These are phyloP conservation scores for Clarias pachynema DNA, from an alignment of 2,797 vertebrate genomes.

Conservation along the genomic window DNA sequence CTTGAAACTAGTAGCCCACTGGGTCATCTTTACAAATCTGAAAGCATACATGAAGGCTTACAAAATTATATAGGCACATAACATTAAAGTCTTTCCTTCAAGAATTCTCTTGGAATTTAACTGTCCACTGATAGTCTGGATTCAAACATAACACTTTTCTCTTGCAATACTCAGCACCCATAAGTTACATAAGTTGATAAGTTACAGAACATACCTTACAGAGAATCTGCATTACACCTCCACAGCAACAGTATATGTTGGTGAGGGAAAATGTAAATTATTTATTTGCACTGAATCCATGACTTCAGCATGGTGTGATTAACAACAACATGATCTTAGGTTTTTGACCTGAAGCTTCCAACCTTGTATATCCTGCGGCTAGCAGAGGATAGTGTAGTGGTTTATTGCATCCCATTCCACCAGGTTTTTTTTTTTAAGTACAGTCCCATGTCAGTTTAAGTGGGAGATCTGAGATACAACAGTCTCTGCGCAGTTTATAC, in stretches of 20 bases:
- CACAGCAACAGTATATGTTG: not conserved
- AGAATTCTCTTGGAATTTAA: not conserved
- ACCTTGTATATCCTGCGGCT: not conserved
- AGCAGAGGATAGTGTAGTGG: not conserved
- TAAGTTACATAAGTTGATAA: not conserved
- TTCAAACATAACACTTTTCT: not conserved
- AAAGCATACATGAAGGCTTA: not conserved
- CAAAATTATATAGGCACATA: not conserved
- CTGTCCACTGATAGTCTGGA: not conserved
- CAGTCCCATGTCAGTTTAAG: not conserved
- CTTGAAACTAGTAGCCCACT: not conserved
- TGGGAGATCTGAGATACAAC: not conserved
- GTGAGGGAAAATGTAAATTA: not conserved
- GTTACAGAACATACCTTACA: not conserved
- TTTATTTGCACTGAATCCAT: conserved; percentile 8
- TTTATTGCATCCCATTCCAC: conserved; percentile 3
- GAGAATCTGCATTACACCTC: not conserved
- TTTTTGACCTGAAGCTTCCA: not conserved
- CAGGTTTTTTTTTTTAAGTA: not conserved
- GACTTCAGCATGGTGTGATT: not conserved
- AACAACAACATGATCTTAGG: not conserved
- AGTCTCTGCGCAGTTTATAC: not conserved
- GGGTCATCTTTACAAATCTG: not conserved
- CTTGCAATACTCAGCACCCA: not conserved
- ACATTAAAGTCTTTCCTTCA: too few species aligned